These are phyloP conservation scores for Apocrypta bakeri DNA, from an alignment of 1,140 invertebrate genomes.

Conservation along the genomic window DNA sequence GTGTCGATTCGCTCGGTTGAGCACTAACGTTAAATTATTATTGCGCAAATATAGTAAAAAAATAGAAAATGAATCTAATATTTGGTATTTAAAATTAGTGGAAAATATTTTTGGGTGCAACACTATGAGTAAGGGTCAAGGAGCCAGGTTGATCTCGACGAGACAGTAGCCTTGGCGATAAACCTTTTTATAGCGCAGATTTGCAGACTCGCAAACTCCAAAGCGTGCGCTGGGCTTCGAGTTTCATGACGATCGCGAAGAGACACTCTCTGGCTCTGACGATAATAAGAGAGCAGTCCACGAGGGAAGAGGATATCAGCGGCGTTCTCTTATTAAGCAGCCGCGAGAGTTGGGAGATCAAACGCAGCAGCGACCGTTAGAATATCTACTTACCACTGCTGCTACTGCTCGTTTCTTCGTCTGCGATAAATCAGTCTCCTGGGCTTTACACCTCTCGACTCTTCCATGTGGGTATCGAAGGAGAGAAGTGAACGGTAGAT, in stretches of 20 bases:
- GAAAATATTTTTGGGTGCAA: too few species aligned
- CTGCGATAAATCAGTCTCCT: conserved; percentile 17
- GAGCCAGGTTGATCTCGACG: too few species aligned
- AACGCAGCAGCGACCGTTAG: not conserved
- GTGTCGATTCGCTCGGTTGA: too few species aligned
- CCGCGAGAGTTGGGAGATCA: conserved; percentile 8
- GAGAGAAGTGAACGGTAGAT: not conserved
- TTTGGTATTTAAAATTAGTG: too few species aligned
- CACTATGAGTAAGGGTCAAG: too few species aligned
- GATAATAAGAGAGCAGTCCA: conserved; percentile 25
- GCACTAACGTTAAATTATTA: too few species aligned
- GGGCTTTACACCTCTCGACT: not conserved
- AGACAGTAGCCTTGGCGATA: conserved; percentile 16
- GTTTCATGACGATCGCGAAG: not conserved
- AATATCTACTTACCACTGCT: too few species aligned
- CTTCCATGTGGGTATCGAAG: not conserved
- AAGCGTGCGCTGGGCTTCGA: not conserved
- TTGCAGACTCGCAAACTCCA: not conserved
- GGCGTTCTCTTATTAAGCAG: conserved; percentile 24
- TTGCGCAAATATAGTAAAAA: too few species aligned
- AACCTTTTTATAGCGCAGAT: not conserved
- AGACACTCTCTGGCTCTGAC: not conserved
- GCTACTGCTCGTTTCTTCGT: not conserved
- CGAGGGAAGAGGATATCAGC: conserved; percentile 5
- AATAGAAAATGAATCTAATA: too few species aligned